Evolutionary conservation across 2,113 vertebrate species (phyloP), one percentile per base, ranked within the genome.

Genomic region (Forbesichthys papilliferus): DNA sequence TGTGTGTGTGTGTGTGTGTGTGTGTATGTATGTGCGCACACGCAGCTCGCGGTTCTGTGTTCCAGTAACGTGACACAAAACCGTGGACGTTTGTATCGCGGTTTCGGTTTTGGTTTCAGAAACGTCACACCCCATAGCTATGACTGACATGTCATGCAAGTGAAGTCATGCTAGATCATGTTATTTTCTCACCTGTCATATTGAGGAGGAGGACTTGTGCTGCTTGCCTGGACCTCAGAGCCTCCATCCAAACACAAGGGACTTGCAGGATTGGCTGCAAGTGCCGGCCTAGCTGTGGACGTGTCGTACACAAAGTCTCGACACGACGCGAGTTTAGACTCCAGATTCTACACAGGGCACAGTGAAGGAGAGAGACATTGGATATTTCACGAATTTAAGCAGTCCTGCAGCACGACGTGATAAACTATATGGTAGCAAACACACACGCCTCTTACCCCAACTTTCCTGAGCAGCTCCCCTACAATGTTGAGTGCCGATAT

Each of bases 401-500:
- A 33, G 46, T 49, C 57, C 33, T 48, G 14, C 8, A 16, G 1
- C 33, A 18, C 3, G 16, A 9, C 3, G 14, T 34, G 7, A 4
- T 13, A 33, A 47, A 14, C 27, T 0, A 12, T 2, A 18, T 9
- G 36, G 6, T 11, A 11, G 0, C 42, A 9, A 8, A 52, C 0
- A 9, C n/a, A 46, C 1, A 62, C 20, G 75, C 47, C 27, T 72
- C 95, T 95, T 87, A 99, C 97, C 87, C 97, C 96, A 0, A 99
- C 97, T 97, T 99, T 99, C 72, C 95, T 91, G 61, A 99, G 92
- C 68, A 99, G 91, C 83, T 98, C 97, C 53, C 98, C 97, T 2
- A 99, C 96, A 0, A 98, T 99, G 84, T 98, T 98, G 42, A 99
- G 94, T 3, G 96, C 97, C 54, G 98, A 99, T 92, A 98, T 98